A percentile compares a stretch with the other conserved stretches of the same genome.
phyloP scores from a whole-genome alignment of 2,888 invertebrate species.

The Drosophila setosimentum region DNA sequence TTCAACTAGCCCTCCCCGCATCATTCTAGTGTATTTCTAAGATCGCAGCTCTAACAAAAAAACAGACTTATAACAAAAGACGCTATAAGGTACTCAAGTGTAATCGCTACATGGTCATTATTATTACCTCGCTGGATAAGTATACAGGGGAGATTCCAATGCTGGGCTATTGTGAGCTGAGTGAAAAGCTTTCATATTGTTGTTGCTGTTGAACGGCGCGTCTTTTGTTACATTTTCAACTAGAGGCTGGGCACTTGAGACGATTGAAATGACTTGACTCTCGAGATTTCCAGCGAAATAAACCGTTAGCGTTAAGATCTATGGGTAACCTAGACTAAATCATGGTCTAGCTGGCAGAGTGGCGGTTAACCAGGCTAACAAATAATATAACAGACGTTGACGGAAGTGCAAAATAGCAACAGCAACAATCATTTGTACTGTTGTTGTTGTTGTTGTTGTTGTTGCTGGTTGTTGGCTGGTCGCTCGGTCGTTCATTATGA shows the following conservation, averaged over 20 bases:
- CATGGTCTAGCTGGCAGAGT: slow-evolving; percentile 24
- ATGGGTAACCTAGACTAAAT: slow-evolving; percentile 58
- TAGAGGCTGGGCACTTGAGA: slow-evolving; percentile 71
- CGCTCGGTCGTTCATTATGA: slow-evolving; percentile 65
- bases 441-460: slow-evolving; percentile 19
- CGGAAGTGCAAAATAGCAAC: slow-evolving; percentile 76
- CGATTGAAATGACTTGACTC: slow-evolving; percentile 56
- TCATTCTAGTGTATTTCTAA: slow-evolving; percentile 15
- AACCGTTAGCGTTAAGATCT: slow-evolving; percentile 64
- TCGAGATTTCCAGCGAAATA: slow-evolving; percentile 53
- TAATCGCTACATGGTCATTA: slow-evolving; percentile 80
- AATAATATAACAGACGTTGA: slow-evolving; percentile 65
- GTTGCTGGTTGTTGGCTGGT: slow-evolving; percentile 7
- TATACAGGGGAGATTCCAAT: slow-evolving; percentile 54
- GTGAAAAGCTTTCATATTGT: slow-evolving; percentile 74
- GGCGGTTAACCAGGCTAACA: slow-evolving; percentile 29
- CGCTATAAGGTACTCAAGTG: slow-evolving; percentile 68
- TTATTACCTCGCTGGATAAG: slow-evolving; percentile 73
- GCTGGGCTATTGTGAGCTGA: slow-evolving; percentile 44
- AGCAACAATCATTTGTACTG: slow-evolving; percentile 70
- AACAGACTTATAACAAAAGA: slow-evolving; percentile 52
- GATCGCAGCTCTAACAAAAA: slow-evolving; percentile 33
- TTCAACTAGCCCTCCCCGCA: neutral
- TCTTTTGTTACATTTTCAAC: slow-evolving; percentile 75
- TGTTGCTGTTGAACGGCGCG: slow-evolving; percentile 48